A percentile compares a stretch with the other conserved stretches of the same genome.
phyloP scores from a whole-genome alignment of 2,888 invertebrate genomes.

The Stenoptilia bipunctidactyla region DNA sequence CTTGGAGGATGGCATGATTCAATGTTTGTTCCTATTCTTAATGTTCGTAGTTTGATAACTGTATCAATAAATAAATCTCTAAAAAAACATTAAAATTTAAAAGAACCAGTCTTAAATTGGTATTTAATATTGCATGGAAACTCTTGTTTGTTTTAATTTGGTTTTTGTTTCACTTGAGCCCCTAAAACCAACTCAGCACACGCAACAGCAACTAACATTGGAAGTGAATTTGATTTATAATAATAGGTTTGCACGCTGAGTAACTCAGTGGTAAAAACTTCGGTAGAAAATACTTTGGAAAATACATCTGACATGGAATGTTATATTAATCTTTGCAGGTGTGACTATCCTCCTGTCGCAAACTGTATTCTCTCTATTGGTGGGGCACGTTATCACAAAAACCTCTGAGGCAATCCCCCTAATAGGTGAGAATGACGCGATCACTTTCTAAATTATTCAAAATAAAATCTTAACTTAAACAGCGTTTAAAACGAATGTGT shows the following conservation, averaged over 20 bases:
- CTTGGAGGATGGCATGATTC: slow-evolving; percentile 56
- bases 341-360: slow-evolving; percentile 99
- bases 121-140: slow-evolving; percentile 46
- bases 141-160: slow-evolving; percentile 53
- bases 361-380: slow-evolving; percentile 99
- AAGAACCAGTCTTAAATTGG: slow-evolving; percentile 29
- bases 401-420: slow-evolving; percentile 99
- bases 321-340: slow-evolving; percentile 87
- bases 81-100: slow-evolving; percentile 26
- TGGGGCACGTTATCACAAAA: slow-evolving; percentile 98
- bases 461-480: slow-evolving; percentile 22
- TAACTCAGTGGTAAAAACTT: slow-evolving; percentile 11
- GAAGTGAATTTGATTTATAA: slow-evolving; percentile 8
- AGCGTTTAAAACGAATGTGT: slow-evolving; percentile 28
- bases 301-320: slow-evolving; percentile 32
- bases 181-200: slow-evolving; percentile 63
- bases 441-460: slow-evolving; percentile 22
- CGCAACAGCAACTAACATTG: slow-evolving; percentile 34
- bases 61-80: slow-evolving; percentile 13
- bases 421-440: slow-evolving; percentile 83
- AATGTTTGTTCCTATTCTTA: too few species aligned
- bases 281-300: slow-evolving; percentile 22
- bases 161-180: slow-evolving; percentile 55
- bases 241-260: slow-evolving; percentile 9
- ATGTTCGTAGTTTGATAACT: too few species aligned